Percentiles rank a stretch among this genome's conserved stretches.
phyloP scores from a whole-genome alignment of 2,888 invertebrate genomes.

The Drosophila siamana region DNA sequence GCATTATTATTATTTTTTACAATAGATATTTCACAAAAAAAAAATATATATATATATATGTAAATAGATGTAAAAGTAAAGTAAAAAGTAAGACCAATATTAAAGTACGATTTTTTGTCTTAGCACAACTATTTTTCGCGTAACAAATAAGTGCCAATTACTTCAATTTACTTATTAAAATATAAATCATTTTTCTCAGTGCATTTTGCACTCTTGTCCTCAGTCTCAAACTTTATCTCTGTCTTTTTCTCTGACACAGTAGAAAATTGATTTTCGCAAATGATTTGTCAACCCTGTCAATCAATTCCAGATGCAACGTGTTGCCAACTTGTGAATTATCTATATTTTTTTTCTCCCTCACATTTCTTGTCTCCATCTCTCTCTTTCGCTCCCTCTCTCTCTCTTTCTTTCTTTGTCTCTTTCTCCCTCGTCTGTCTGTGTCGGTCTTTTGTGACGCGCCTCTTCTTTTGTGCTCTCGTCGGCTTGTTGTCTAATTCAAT shows the following conservation, averaged over 20 bases:
- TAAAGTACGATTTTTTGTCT: too few relatives aligned
- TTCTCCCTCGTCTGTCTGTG: too few relatives aligned
- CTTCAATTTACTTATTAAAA: too few relatives aligned
- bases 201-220: not conserved
- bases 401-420: conserved; percentile 25
- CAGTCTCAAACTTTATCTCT: not conserved
- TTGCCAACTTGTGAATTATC: conserved; percentile 43
- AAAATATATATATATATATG: too few relatives aligned
- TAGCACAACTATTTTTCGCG: too few relatives aligned
- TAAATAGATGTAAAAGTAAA: too few relatives aligned
- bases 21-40: too few relatives aligned
- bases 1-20: too few relatives aligned
- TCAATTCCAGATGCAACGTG: conserved; percentile 61
- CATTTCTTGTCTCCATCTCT: conserved; percentile 2
- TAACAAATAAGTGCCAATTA: too few relatives aligned
- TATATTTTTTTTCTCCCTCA: not conserved
- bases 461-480: conserved; percentile 9
- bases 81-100: too few relatives aligned
- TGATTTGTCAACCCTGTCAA: conserved; percentile 67
- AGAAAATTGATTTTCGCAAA: conserved; percentile 49
- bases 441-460: conserved; percentile 7
- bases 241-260: conserved; percentile 1
- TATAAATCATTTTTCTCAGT: not conserved
- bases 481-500: conserved; percentile 69
- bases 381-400: conserved; percentile 12